Evolutionary conservation across 2,888 invertebrate species (phyloP).

Genomic region (Oegoconia quadripuncta): DNA sequence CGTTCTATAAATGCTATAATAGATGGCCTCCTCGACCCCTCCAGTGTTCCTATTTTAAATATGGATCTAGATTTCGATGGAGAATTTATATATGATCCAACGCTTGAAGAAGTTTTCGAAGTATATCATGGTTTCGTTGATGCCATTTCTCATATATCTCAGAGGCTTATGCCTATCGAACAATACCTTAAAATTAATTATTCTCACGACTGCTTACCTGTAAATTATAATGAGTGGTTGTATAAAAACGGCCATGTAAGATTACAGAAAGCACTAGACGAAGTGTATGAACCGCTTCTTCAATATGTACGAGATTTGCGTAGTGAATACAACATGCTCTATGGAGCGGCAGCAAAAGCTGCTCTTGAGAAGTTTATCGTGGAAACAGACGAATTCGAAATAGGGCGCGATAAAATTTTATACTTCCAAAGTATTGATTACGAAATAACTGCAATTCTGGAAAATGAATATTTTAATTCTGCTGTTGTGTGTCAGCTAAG

Average conservation of each 20-base stretch:
- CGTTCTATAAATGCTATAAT: constrained; percentile 82
- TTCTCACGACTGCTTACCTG: constrained; percentile 71
- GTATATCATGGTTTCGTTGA: constrained; percentile 79
- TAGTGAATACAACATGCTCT: constrained; percentile 77
- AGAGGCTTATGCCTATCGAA: constrained; percentile 80
- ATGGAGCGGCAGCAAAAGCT: constrained; percentile 66
- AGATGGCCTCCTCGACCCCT: constrained; percentile 69
- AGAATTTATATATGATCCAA: constrained; percentile 80
- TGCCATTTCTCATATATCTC: constrained; percentile 75
- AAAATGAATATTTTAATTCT: constrained; percentile 84
- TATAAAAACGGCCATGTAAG: constrained; percentile 68
- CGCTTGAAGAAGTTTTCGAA: constrained; percentile 73
- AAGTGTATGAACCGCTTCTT: constrained; percentile 77
- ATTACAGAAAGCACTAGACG: constrained; percentile 71
- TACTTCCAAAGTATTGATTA: constrained; percentile 80
- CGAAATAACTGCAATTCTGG: constrained; percentile 80
- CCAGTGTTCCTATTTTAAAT: constrained; percentile 80
- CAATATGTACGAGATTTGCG: constrained; percentile 76
- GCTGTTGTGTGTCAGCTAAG: constrained; percentile 81
- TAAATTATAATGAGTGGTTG: constrained; percentile 79
- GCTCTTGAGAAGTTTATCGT: constrained; percentile 68
- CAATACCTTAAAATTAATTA: constrained; percentile 62
- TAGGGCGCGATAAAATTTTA: constrained; percentile 79
- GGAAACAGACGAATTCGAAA: constrained; percentile 76
- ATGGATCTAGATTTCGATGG: constrained; percentile 77